Evolutionary conservation across 2,888 invertebrate species (phyloP).

Genomic region (Rhyacophila evoluta): DNA sequence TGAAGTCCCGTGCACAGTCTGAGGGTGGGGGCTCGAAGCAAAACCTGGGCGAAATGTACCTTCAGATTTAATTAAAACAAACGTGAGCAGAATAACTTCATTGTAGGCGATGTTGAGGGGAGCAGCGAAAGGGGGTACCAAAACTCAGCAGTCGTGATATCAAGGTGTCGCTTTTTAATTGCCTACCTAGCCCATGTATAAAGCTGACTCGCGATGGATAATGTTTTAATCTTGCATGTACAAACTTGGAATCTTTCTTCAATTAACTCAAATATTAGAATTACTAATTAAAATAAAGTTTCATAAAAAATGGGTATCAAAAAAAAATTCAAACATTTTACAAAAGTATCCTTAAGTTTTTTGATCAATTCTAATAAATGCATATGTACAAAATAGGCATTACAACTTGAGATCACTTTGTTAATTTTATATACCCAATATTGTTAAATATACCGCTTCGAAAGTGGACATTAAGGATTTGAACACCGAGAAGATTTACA

Average conservation of each 20-base stretch:
- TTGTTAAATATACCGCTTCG: no score
- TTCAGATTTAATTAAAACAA: constrained; percentile 55
- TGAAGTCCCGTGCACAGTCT: background rate
- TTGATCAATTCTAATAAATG: no score
- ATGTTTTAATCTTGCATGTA: constrained; percentile 13
- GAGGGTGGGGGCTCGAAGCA: constrained; percentile 22
- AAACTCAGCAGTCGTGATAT: constrained; percentile 42
- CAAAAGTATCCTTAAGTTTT: no score
- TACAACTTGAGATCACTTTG: no score
- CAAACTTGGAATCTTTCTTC: background rate
- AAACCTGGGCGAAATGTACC: constrained; percentile 34
- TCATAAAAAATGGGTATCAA: background rate
- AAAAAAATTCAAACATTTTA: no score
- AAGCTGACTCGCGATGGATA: constrained; percentile 8
- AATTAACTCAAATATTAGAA: no score
- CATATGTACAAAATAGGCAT: no score
- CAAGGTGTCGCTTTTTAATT: constrained; percentile 48
- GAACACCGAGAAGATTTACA: no score
- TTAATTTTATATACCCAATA: no score
- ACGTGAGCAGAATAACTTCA: constrained; percentile 55
- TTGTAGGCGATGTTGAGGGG: constrained; percentile 37
- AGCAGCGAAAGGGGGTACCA: background rate
- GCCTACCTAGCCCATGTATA: constrained; percentile 10
- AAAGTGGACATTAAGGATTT: no score
- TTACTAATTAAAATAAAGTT: background rate